These are phyloP conservation scores for Chrysolina oricalcia DNA, from an alignment of 2,888 invertebrate species.

Conservation along the genomic window DNA sequence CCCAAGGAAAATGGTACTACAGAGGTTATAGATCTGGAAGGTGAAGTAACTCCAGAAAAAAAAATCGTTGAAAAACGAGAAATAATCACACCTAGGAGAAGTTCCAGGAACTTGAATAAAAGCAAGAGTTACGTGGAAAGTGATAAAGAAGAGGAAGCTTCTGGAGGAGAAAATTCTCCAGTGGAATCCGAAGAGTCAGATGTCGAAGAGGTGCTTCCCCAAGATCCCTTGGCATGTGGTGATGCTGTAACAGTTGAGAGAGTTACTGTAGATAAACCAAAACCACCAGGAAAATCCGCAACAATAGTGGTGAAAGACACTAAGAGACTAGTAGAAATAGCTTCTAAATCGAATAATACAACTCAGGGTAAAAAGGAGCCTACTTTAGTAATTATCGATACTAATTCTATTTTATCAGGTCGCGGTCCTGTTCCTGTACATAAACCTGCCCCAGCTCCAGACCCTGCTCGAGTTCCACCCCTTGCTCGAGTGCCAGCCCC, in stretches of 20 bases:
- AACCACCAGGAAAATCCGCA: slow-evolving; percentile 38
- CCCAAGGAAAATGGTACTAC: slow-evolving; percentile 63
- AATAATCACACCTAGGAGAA: slow-evolving; percentile 67
- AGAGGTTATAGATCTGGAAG: slow-evolving; percentile 64
- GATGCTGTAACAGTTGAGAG: slow-evolving; percentile 53
- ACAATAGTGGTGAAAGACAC: slow-evolving; percentile 81
- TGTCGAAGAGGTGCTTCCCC: slow-evolving; percentile 77
- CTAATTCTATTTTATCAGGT: slow-evolving; percentile 81
- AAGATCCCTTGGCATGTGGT: slow-evolving; percentile 74
- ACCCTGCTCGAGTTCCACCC: slow-evolving; percentile 30
- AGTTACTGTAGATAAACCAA: slow-evolving; percentile 45
- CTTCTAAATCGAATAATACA: slow-evolving; percentile 75
- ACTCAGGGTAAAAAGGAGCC: slow-evolving; percentile 78
- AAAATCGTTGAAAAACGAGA: slow-evolving; percentile 52
- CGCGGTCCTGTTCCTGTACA: slow-evolving; percentile 75
- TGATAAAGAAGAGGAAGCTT: slow-evolving; percentile 65
- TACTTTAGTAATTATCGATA: slow-evolving; percentile 86
- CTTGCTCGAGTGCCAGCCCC: too few relatives aligned
- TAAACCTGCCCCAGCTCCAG: slow-evolving; percentile 55
- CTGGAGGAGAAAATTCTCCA: not conserved
- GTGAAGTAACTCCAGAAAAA: slow-evolving; percentile 69
- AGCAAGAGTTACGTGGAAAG: slow-evolving; percentile 72
- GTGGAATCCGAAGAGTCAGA: slow-evolving; percentile 74
- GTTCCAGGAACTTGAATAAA: slow-evolving; percentile 76
- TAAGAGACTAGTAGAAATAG: slow-evolving; percentile 81